Conservation (phyloP, 2,113 vertebrate species). For the Gymnarchus niloticus region DNA sequence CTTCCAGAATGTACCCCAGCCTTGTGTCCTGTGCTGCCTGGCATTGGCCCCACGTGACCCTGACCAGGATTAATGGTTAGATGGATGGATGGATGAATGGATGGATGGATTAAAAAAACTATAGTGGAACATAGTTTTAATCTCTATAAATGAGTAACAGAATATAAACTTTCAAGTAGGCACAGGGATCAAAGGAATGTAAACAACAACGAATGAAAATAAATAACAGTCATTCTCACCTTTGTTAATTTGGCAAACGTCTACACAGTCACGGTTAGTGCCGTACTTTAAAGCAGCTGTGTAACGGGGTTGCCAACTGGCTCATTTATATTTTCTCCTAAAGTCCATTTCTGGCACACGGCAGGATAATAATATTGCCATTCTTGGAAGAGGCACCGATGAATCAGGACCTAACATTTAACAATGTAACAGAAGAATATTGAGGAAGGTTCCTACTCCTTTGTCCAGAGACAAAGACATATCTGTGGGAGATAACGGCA, state of each 20-base stretch:
- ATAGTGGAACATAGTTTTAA: neutral
- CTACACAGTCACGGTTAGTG: neutral
- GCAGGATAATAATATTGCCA: neutral
- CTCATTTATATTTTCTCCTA: neutral
- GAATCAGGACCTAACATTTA: neutral
- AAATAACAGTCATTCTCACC: neutral
- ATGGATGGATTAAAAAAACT: too few relatives aligned
- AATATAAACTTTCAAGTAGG: neutral
- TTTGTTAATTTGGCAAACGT: neutral
- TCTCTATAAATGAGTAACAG: neutral
- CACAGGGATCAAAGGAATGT: neutral
- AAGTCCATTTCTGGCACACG: neutral
- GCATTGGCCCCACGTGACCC: too few relatives aligned
- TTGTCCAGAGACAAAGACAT: slow-evolving; percentile 25
- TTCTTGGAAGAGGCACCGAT: neutral
- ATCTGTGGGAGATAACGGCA: slow-evolving; percentile 16
- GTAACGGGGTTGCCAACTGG: too few relatives aligned
- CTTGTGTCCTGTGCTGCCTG: too few relatives aligned
- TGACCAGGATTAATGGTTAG: too few relatives aligned
- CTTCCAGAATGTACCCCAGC: too few relatives aligned
- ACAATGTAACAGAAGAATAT: slow-evolving; percentile 24
- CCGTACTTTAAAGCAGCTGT: neutral
- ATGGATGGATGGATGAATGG: too few relatives aligned
- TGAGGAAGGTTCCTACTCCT: slow-evolving; percentile 23
- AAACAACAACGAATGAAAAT: neutral